Percentiles rank a stretch among this genome's conserved stretches.
Conservation (phyloP, 2,888 invertebrate genomes). For the Axea sp. region DNA sequence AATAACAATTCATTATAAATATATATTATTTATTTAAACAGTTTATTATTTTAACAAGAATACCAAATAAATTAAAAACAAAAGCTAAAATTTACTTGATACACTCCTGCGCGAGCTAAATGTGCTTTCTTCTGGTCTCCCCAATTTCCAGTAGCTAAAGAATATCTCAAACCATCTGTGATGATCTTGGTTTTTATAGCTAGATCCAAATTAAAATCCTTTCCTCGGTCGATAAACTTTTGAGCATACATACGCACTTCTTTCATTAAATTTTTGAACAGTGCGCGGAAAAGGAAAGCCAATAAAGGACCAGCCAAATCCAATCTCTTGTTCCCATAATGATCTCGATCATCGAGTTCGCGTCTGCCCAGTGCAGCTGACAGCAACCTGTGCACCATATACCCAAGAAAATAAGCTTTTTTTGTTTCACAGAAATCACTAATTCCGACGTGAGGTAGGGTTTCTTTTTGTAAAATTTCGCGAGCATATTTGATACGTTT, state of each 20-base stretch:
- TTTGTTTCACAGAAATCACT: constrained; percentile 99
- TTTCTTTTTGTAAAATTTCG: constrained; percentile 99
- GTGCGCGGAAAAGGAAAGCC: constrained; percentile 97
- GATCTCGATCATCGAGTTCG: constrained; percentile 99
- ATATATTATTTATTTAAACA: no score
- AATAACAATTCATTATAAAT: no score
- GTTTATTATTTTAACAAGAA: no score
- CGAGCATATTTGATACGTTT: constrained; percentile 99
- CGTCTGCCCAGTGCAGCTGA: constrained; percentile 96
- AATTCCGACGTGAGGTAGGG: constrained; percentile 99
- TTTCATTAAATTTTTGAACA: constrained; percentile 97
- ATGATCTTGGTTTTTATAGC: constrained; percentile 98
- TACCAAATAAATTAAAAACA: no score
- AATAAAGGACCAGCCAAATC: constrained; percentile 98
- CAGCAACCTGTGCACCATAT: constrained; percentile 98
- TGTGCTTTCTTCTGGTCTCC: constrained; percentile 99
- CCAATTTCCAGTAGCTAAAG: constrained; percentile 99
- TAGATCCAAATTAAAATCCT: constrained; percentile 98
- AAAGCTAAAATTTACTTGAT: constrained; percentile 81
- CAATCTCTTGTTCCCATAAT: constrained; percentile 98
- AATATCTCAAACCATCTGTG: constrained; percentile 98
- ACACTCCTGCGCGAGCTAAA: constrained; percentile 97
- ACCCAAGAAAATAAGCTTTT: constrained; percentile 98
- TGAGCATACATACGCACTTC: constrained; percentile 99
- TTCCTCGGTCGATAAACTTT: constrained; percentile 98